These are phyloP conservation scores for Pangasius mekongensis DNA, from an alignment of 2,797 vertebrate genomes.

Conservation along the genomic window DNA sequence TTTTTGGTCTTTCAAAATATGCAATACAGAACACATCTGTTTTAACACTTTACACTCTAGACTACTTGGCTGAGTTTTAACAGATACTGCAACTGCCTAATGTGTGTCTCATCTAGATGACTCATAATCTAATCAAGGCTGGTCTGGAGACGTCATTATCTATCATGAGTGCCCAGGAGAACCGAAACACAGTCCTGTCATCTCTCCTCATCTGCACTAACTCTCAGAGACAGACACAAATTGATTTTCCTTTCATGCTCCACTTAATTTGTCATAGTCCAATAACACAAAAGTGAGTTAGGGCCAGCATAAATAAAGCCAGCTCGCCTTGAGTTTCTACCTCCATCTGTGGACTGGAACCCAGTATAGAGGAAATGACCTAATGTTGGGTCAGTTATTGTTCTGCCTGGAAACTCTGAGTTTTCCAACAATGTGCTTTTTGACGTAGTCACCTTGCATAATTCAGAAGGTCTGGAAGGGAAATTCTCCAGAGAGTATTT, in stretches of 20 bases:
- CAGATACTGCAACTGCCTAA: neutral
- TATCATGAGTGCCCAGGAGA: conserved; percentile 37
- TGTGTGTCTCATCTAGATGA: conserved; percentile 13
- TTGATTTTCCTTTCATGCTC: conserved; percentile 52
- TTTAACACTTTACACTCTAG: conserved; percentile 11
- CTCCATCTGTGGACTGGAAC: conserved; percentile 45
- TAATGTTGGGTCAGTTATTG: conserved; percentile 52
- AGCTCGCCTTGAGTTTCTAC: conserved; percentile 41
- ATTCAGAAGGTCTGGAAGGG: conserved; percentile 28
- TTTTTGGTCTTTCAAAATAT: neutral
- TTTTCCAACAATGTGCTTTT: conserved; percentile 17
- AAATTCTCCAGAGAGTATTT: conserved; percentile 13
- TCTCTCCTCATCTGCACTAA: conserved; percentile 39
- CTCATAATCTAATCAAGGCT: conserved; percentile 30
- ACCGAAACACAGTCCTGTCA: conserved; percentile 17
- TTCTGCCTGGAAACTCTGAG: conserved; percentile 45
- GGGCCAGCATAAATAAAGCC: conserved; percentile 54
- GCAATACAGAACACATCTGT: neutral
- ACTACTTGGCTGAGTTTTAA: conserved; percentile 10
- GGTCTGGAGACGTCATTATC: conserved; percentile 43
- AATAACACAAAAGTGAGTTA: conserved; percentile 43
- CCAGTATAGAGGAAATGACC: conserved; percentile 54
- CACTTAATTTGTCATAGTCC: conserved; percentile 55
- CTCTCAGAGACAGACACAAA: conserved; percentile 45
- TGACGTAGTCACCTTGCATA: conserved; percentile 26